Conservation (phyloP, 2,797 vertebrate species). For the Myotis planiceps region DNA sequence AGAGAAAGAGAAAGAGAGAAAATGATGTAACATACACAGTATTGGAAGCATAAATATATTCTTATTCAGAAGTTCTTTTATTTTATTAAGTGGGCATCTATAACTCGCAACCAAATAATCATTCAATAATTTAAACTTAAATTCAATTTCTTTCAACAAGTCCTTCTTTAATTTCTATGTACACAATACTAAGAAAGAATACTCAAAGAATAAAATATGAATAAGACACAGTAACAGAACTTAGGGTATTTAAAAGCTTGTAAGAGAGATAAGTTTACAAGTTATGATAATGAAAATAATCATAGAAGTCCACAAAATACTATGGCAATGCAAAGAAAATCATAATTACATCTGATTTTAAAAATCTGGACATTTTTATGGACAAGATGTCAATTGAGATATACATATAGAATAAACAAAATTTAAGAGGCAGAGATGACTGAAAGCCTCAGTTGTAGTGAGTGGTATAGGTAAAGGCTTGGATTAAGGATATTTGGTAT, state of each 20-base stretch:
- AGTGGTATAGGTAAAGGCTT: neutral
- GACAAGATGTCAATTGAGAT: neutral
- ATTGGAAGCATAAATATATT: neutral
- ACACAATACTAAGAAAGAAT: neutral
- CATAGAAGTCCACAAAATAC: neutral
- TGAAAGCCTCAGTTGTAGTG: neutral
- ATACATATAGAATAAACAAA: neutral
- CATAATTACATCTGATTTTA: neutral
- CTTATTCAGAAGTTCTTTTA: neutral
- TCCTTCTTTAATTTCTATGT: neutral
- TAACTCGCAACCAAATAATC: neutral
- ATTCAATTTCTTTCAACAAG: neutral
- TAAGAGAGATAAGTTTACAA: neutral
- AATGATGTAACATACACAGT: neutral
- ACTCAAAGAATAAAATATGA: neutral
- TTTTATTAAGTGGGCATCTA: neutral
- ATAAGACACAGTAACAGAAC: neutral
- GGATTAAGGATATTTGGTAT: neutral
- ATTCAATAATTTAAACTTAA: neutral
- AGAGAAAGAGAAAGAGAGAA: neutral
- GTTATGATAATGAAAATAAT: neutral
- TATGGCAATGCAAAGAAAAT: neutral
- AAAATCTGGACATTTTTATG: neutral
- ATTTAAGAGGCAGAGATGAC: neutral
- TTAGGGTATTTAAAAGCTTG: neutral